A percentile compares a stretch with the other conserved stretches of the same genome.
phyloP scores from a whole-genome alignment of 2,113 vertebrate species.

The Taxidea taxus region DNA sequence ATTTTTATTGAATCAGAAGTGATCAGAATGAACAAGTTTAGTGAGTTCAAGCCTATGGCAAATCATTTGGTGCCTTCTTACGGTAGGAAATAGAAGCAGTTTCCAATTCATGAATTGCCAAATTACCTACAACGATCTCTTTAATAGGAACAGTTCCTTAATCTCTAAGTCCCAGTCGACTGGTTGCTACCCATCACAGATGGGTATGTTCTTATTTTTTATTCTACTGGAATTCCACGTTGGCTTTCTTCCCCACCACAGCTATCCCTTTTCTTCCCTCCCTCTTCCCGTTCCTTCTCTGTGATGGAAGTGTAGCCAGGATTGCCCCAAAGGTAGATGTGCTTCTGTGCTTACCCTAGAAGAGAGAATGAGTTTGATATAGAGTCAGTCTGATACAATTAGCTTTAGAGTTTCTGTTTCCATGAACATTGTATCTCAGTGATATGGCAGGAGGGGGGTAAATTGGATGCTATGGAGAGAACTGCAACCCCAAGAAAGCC shows the following conservation, averaged over 20 bases:
- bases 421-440: background rate
- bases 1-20: constrained; percentile 28
- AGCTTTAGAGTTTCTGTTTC: background rate
- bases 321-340: background rate
- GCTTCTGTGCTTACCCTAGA: background rate
- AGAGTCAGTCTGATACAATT: background rate
- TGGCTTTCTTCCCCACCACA: background rate
- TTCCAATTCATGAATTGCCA: background rate
- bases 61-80: background rate
- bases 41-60: background rate
- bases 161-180: background rate
- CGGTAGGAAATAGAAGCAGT: background rate
- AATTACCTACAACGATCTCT: background rate
- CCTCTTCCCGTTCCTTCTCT: background rate
- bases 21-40: background rate
- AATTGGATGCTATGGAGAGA: background rate
- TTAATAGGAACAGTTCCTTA: background rate
- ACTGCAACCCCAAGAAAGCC: background rate
- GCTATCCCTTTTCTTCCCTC: background rate
- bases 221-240: background rate
- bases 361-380: background rate
- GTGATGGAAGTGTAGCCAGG: background rate
- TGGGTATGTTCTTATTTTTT: background rate
- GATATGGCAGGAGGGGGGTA: background rate
- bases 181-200: background rate